Percentiles rank a stretch among this genome's conserved stretches.
phyloP scores from a whole-genome alignment of 1,140 invertebrate species.

The Camponotus pennsylvanicus region DNA sequence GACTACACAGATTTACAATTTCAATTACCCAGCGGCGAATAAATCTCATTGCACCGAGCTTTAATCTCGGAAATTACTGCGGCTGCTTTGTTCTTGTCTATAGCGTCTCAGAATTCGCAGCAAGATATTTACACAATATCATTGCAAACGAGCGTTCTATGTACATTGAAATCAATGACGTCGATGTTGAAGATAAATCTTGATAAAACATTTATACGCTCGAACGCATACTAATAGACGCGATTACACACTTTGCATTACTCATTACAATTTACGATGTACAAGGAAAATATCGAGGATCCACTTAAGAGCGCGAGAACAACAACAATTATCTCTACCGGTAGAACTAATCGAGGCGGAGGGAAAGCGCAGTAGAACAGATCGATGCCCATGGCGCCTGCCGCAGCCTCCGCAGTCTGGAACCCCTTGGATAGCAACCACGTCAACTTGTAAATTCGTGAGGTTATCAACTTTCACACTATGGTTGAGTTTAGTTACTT shows the following conservation, averaged over 20 bases:
- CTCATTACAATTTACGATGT: neutral
- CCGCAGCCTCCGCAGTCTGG: slow-evolving; percentile 82
- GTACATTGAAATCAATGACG: neutral
- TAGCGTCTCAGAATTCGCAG: neutral
- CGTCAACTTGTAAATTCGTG: slow-evolving; percentile 4
- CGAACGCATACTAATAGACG: no score
- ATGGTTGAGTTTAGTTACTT: neutral
- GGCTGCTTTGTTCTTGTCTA: neutral
- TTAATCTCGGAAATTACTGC: slow-evolving; percentile 36
- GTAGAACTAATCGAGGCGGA: slow-evolving; percentile 21
- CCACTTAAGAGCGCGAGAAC: neutral
- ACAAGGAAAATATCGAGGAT: neutral
- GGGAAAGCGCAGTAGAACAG: slow-evolving; percentile 74
- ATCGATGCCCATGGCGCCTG: slow-evolving; percentile 84
- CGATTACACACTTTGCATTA: neutral
- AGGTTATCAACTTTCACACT: neutral
- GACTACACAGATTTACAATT: slow-evolving; percentile 26
- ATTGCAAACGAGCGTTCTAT: neutral
- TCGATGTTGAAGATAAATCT: neutral
- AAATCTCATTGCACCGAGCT: neutral
- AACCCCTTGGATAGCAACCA: slow-evolving; percentile 68
- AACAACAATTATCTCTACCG: slow-evolving; percentile 36
- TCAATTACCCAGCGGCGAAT: neutral
- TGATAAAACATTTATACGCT: neutral
- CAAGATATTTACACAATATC: slow-evolving; percentile 3